Conservation (phyloP, 2,888 invertebrate genomes). For the Entomobrya proxima region DNA sequence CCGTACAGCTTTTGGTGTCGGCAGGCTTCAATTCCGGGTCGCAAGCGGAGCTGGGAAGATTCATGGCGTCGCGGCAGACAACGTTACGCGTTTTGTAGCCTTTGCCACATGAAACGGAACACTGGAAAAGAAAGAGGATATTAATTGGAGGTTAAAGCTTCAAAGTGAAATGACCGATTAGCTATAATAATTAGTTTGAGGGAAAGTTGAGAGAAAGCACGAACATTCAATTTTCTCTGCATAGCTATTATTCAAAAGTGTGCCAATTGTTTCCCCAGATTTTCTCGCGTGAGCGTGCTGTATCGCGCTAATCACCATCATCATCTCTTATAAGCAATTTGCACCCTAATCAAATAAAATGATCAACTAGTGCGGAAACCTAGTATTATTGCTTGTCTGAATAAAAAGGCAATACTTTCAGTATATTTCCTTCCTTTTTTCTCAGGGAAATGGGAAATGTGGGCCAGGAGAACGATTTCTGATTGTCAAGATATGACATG, state of each 20-base stretch:
- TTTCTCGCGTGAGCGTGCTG: constrained; percentile 21
- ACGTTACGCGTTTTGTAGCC: constrained; percentile 91
- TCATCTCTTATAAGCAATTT: no score
- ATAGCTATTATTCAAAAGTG: no score
- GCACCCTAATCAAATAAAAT: constrained; percentile 55
- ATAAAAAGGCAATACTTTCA: neutral
- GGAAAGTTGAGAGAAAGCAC: no score
- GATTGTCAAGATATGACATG: neutral
- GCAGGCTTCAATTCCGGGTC: constrained; percentile 69
- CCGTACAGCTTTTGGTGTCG: constrained; percentile 64
- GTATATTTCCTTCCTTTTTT: neutral
- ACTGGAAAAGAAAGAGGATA: constrained; percentile 79
- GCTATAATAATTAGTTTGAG: no score
- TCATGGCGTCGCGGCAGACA: constrained; percentile 80
- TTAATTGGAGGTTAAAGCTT: no score
- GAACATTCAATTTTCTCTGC: no score
- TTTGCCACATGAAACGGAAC: constrained; percentile 91
- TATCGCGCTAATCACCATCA: constrained; percentile 59
- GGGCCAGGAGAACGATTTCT: neutral
- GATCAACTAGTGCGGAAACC: constrained; percentile 42
- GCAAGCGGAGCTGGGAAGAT: constrained; percentile 72
- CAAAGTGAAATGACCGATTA: no score
- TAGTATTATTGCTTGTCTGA: neutral
- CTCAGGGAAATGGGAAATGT: neutral
- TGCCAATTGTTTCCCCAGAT: neutral